These are phyloP conservation scores for Lordiphosa andalusiaca DNA, from an alignment of 2,888 invertebrate genomes.

Conservation along the genomic window DNA sequence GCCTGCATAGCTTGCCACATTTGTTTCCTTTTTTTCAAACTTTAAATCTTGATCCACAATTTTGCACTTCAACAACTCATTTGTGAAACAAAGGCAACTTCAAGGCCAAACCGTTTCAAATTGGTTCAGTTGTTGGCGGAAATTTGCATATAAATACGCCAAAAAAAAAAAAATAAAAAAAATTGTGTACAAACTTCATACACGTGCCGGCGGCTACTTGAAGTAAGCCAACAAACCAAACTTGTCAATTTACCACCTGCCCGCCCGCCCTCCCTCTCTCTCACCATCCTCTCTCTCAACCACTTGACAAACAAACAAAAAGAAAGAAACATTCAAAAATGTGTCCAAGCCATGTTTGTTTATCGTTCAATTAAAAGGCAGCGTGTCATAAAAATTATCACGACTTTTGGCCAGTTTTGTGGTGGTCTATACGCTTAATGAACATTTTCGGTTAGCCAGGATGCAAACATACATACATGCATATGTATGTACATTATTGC, in stretches of 20 bases:
- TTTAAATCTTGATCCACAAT: conserved; percentile 25
- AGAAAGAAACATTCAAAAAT: conserved; percentile 28
- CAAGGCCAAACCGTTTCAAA: conserved; percentile 69
- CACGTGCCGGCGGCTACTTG: conserved; percentile 41
- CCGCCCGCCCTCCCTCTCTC: conserved; percentile 10
- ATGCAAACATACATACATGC: background rate
- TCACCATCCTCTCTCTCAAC: no score
- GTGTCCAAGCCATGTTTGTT: conserved; percentile 54
- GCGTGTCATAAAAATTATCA: conserved; percentile 55
- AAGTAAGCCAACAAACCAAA: conserved; percentile 7
- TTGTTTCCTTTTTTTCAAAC: background rate
- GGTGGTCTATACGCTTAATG: conserved; percentile 25
- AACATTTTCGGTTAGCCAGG: conserved; percentile 16
- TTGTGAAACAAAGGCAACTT: conserved; percentile 37
- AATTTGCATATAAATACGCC: conserved; percentile 64
- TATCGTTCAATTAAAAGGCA: conserved; percentile 44
- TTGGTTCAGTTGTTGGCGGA: conserved; percentile 43
- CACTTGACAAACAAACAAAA: conserved; percentile 6
- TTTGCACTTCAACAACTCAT: conserved; percentile 25
- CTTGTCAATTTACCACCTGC: conserved; percentile 31
- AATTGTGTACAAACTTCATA: conserved; percentile 29
- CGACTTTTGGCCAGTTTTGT: conserved; percentile 30
- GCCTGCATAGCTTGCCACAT: no score
- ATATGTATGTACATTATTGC: conserved; percentile 35
- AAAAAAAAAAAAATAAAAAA: conserved; percentile 7